Evolutionary conservation across 2,888 invertebrate genomes (phyloP).

Genomic region (Polyommatus iphigenia): DNA sequence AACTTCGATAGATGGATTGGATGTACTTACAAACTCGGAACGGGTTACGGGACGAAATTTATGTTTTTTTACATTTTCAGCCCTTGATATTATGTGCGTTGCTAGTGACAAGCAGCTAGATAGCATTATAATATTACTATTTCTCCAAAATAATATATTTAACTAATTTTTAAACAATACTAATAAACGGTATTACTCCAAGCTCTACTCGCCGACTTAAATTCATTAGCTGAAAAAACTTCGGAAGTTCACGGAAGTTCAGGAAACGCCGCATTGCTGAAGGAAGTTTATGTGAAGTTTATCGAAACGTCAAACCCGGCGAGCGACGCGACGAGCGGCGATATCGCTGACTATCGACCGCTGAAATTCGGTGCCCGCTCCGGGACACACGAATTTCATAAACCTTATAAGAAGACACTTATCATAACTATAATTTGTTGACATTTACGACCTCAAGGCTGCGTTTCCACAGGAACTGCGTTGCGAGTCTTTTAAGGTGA

Average conservation of each 20-base stretch:
- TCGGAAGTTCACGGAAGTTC: background rate
- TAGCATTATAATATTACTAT: too few species aligned
- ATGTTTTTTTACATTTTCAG: too few species aligned
- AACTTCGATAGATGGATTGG: too few species aligned
- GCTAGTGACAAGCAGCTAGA: too few species aligned
- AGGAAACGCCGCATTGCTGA: slow-evolving; percentile 17
- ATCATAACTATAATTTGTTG: background rate
- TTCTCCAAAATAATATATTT: too few species aligned
- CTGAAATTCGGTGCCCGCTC: slow-evolving; percentile 26
- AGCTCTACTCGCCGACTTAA: background rate
- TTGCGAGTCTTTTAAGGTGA: background rate
- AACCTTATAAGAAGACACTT: background rate
- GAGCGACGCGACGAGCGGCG: slow-evolving; percentile 23
- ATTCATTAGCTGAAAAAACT: background rate
- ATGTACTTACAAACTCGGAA: too few species aligned
- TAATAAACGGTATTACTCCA: too few species aligned
- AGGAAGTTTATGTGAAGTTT: slow-evolving; percentile 11
- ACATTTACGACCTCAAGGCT: background rate
- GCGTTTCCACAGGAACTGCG: background rate
- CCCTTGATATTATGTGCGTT: too few species aligned
- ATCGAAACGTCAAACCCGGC: slow-evolving; percentile 7
- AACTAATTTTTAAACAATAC: too few species aligned
- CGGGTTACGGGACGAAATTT: too few species aligned
- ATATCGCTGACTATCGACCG: slow-evolving; percentile 33
- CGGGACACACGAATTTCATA: slow-evolving; percentile 22